A percentile compares a stretch with the other conserved stretches of the same genome.
Evolutionary conservation across 2,113 vertebrate genomes (phyloP).

Genomic region (Sapayoa aenigma): DNA sequence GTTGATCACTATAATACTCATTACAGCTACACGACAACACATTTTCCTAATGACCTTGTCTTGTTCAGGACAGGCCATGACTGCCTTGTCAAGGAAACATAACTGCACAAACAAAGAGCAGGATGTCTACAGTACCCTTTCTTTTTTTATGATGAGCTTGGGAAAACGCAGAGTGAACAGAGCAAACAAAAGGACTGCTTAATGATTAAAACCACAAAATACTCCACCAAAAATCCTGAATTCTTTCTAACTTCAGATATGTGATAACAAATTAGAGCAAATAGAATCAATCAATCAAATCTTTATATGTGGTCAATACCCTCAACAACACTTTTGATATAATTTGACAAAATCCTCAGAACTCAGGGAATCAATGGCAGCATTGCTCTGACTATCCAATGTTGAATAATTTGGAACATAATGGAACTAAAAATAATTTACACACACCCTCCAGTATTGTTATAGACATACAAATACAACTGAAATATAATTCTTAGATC

Average conservation of each 20-base stretch:
- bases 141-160: background rate
- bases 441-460: background rate
- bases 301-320: background rate
- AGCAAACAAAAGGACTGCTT: background rate
- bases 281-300: background rate
- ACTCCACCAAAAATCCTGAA: fast-evolving
- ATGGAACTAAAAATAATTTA: background rate
- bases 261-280: background rate
- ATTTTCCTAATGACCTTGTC: background rate
- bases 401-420: background rate
- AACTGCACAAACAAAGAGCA: background rate
- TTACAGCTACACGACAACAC: background rate
- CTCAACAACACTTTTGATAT: background rate
- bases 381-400: background rate
- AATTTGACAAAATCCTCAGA: background rate
- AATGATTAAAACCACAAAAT: background rate
- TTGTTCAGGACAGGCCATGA: background rate
- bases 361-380: background rate
- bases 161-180: background rate
- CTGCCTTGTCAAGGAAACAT: background rate
- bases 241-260: background rate
- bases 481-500: background rate
- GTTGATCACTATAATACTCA: background rate
- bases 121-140: background rate
- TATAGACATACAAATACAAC: background rate